Evolutionary conservation across 2,888 invertebrate genomes (phyloP).

Genomic region (Caenorhabditis sp.): DNA sequence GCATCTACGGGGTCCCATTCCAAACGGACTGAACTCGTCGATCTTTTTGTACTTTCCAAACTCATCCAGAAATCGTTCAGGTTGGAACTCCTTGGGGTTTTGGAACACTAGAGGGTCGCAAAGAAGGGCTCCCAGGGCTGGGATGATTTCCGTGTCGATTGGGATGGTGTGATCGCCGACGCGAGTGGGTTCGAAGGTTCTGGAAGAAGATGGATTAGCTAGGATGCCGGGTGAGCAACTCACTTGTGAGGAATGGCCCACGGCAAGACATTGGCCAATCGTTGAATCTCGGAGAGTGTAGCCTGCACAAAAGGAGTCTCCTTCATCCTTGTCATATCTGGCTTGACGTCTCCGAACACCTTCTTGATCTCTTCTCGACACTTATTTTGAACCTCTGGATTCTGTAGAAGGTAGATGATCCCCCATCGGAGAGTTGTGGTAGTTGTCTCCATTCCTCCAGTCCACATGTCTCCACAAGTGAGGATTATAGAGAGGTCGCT

Average conservation of each 20-base stretch:
- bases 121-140: conserved; percentile 73
- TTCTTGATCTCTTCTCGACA: not conserved
- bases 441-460: conserved; percentile 82
- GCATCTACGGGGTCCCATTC: conserved; percentile 69
- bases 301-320: conserved; percentile 76
- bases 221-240: no score
- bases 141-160: conserved; percentile 73
- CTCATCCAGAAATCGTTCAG: conserved; percentile 70
- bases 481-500: conserved; percentile 77
- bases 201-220: no score
- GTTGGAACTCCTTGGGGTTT: conserved; percentile 73
- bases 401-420: conserved; percentile 77
- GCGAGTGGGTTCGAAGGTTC: conserved; percentile 33
- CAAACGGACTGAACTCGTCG: conserved; percentile 71
- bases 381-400: conserved; percentile 25
- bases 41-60: conserved; percentile 50
- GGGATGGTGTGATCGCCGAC: conserved; percentile 69
- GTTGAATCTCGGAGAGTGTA: conserved; percentile 78
- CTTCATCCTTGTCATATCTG: conserved; percentile 58
- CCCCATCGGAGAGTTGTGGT: conserved; percentile 81
- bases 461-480: conserved; percentile 82
- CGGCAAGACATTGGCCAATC: conserved; percentile 81
- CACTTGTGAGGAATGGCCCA: conserved; percentile 81
- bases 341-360: conserved; percentile 57
- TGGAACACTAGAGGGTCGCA: conserved; percentile 72